These are phyloP conservation scores for Campopleginae sp. DNA, from an alignment of 2,888 invertebrate genomes.

Conservation along the genomic window DNA sequence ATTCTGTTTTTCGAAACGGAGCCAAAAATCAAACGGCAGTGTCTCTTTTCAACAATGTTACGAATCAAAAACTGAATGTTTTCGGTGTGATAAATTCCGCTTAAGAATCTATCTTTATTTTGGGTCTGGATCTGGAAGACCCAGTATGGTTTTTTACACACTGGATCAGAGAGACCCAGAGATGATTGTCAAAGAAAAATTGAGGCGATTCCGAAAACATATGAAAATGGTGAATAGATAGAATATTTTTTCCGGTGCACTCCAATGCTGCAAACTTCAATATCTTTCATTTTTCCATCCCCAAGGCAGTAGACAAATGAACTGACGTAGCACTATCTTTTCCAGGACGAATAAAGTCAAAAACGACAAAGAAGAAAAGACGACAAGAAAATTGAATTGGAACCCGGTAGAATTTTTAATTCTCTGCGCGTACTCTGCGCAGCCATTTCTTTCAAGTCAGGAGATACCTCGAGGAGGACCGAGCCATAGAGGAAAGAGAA, in stretches of 20 bases:
- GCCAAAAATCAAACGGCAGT: no score
- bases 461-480: conserved; percentile 62
- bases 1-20: no score
- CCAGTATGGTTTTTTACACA: no score
- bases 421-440: conserved; percentile 50
- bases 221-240: neutral
- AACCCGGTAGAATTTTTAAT: conserved; percentile 55
- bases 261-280: neutral
- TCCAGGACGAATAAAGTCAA: conserved; percentile 80
- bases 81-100: no score
- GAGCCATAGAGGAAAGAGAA: conserved; percentile 63
- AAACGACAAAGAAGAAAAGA: conserved; percentile 28
- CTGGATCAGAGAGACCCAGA: no score
- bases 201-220: no score
- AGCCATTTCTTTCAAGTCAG: conserved; percentile 64
- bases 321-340: conserved; percentile 60
- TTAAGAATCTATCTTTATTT: no score
- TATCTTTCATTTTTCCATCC: no score
- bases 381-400: conserved; percentile 40
- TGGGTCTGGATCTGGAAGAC: no score
- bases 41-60: no score
- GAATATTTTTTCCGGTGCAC: neutral
- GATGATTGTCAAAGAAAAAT: no score
- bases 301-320: conserved; percentile 24
- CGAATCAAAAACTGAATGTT: no score